These are phyloP conservation scores for Paracentrotus lividus DNA, from an alignment of 53 echinoderm and acorn worm species.

Conservation along the genomic window DNA sequence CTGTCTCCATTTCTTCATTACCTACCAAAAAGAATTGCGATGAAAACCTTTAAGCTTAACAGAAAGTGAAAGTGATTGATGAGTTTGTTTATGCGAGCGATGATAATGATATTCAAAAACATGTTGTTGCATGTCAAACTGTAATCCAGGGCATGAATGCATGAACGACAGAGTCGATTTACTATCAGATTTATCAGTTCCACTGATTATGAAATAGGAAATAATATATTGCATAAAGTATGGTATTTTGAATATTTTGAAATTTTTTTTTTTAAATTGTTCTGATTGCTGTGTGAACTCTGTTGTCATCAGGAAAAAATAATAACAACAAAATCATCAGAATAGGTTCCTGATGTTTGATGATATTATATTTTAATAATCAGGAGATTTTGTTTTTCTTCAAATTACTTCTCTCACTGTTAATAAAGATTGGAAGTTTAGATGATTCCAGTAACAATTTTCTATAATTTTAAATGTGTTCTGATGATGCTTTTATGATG, in stretches of 20 bases:
- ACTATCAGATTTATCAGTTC: not conserved
- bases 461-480: not conserved
- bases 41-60: not conserved
- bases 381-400: not conserved
- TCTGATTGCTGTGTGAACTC: not conserved
- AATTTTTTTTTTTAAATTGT: not conserved
- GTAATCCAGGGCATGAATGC: slow-evolving; percentile 25
- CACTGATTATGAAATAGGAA: slow-evolving; percentile 13
- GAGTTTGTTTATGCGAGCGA: slow-evolving; percentile 26
- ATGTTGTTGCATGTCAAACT: slow-evolving; percentile 39
- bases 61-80: slow-evolving; percentile 31
- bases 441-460: not conserved
- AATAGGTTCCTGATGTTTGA: not conserved
- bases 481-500: not conserved
- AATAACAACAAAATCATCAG: not conserved
- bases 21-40: not conserved
- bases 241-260: not conserved
- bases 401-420: not conserved
- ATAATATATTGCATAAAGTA: slow-evolving; percentile 22
- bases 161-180: slow-evolving; percentile 6
- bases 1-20: not conserved
- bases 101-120: slow-evolving; percentile 61
- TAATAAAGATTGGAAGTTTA: not conserved
- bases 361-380: not conserved
- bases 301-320: not conserved